phyloP scores from a whole-genome alignment of 2,797 vertebrate genomes.

The Scomberomorus guttatus region DNA sequence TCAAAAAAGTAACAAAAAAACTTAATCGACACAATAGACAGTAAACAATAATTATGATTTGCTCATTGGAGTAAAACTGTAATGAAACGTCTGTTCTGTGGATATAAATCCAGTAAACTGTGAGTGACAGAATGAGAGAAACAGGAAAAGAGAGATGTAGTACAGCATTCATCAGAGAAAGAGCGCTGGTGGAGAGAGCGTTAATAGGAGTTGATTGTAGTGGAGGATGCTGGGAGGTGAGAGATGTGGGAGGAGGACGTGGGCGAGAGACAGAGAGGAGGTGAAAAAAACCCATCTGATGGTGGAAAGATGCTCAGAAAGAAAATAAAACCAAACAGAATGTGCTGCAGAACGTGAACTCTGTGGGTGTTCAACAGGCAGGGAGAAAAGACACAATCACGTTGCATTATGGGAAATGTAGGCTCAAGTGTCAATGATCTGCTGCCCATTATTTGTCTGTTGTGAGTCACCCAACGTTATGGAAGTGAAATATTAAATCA shows the following conservation, averaged over 20 bases:
- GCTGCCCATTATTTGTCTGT: too few species aligned
- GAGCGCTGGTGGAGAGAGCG: conserved; percentile 10
- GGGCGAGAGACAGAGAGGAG: conserved; percentile 25
- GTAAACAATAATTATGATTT: too few species aligned
- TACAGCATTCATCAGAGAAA: not conserved
- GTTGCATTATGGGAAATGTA: not conserved
- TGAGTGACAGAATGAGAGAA: not conserved
- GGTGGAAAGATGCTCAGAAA: conserved; percentile 1
- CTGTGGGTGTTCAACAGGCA: not conserved
- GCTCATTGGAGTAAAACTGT: too few species aligned
- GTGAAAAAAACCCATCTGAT: not conserved
- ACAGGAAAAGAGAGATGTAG: not conserved
- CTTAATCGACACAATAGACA: too few species aligned
- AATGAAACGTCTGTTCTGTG: too few species aligned
- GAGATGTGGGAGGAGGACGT: conserved; percentile 33
- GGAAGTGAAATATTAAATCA: too few species aligned
- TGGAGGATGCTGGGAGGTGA: conserved; percentile 36
- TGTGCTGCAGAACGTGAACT: too few species aligned
- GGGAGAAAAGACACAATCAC: too few species aligned
- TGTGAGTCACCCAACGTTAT: too few species aligned
- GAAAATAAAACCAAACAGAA: not conserved
- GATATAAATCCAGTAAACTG: too few species aligned
- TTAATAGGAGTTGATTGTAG: conserved; percentile 24
- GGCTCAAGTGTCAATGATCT: not conserved
- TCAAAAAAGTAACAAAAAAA: too few species aligned